phyloP scores from a whole-genome alignment of 2,797 vertebrate genomes.

The Coreius guichenoti region DNA sequence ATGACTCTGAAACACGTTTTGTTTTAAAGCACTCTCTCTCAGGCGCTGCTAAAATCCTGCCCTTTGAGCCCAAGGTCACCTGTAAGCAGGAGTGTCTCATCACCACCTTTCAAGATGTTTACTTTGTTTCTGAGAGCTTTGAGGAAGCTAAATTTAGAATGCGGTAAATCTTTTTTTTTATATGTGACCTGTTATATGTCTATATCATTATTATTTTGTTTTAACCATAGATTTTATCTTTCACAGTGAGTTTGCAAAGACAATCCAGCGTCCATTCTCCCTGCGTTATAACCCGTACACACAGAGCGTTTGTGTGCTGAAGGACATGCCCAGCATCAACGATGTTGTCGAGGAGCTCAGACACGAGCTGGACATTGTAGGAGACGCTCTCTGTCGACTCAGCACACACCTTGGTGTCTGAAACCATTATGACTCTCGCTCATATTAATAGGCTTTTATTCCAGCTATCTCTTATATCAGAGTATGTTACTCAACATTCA shows the following conservation, averaged over 20 bases:
- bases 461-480: conserved; percentile 11
- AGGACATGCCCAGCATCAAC: conserved; percentile 90
- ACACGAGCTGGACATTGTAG: conserved; percentile 91
- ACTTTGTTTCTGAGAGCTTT: conserved; percentile 88
- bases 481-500: conserved; percentile 1
- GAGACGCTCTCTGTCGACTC: conserved; percentile 89
- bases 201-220: background rate
- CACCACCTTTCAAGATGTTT: conserved; percentile 88
- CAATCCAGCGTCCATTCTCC: conserved; percentile 93
- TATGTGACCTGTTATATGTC: background rate
- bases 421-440: conserved; percentile 42
- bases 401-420: conserved; percentile 87
- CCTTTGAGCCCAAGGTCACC: conserved; percentile 84
- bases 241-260: conserved; percentile 95
- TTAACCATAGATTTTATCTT: background rate
- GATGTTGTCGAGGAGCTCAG: conserved; percentile 89
- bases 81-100: conserved; percentile 88
- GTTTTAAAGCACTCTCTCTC: conserved; percentile 81
- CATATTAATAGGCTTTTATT: conserved; percentile 27
- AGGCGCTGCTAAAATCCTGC: conserved; percentile 80
- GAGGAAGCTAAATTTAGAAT: conserved; percentile 89
- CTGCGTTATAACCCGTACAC: conserved; percentile 96
- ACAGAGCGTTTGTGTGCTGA: conserved; percentile 91
- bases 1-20: background rate
- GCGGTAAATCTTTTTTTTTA: conserved; percentile 74